Base-by-base conservation (phyloP, 2,888 invertebrate genomes). In the Lasiommata megera region DNA sequence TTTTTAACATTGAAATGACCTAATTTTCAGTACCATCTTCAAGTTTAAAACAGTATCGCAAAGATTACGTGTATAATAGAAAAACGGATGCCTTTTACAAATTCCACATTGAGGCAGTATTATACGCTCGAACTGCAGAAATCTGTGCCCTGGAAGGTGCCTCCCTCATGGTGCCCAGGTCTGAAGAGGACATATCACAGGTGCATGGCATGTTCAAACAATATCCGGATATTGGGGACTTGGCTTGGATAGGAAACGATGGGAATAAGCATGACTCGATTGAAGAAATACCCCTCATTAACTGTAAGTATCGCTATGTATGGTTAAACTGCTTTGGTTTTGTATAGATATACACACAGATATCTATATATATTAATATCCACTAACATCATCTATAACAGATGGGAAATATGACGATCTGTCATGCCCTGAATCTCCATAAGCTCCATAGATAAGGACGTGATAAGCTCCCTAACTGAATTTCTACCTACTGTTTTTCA, bases 61-160 rank as follows among this genome's bases (percentile, higher is more conserved):
- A 58, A 0, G 87, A 87, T 61, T 87, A 86, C 51, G 72, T 62
- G 1, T 87, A 84, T 65, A 80, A 80, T 50, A 43, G 38, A 0
- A 70, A 68, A 34, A 73, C 80, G 0, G 72, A 82, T 54, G 77
- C 84, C 0, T 87, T 80, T 66, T 86, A 86, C 68, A 87, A 87
- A 59, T 66, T 87, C 0, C 86, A 87, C 57, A 71, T 74, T 0
- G 83, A 82, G 41, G 29, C 46, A 0, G 58, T 41, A 0, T 12
- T 17, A 0, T 31, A 18, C 0, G 16, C 11, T 14, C 11, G 14
- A 0, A 69, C 73, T 0, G 17, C 41, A 0, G 8, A 1, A 0
- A 31, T 68, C 0, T 85, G 85, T 56, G 18, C 41, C 0, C n/a
- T 58, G 0, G 84, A 85, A 61, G 83, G 84, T 0, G 77, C 78